Percentiles rank a stretch among this genome's conserved stretches.
These are phyloP conservation scores for Cryptocephalus moraei DNA, from an alignment of 2,888 invertebrate species.

Conservation along the genomic window DNA sequence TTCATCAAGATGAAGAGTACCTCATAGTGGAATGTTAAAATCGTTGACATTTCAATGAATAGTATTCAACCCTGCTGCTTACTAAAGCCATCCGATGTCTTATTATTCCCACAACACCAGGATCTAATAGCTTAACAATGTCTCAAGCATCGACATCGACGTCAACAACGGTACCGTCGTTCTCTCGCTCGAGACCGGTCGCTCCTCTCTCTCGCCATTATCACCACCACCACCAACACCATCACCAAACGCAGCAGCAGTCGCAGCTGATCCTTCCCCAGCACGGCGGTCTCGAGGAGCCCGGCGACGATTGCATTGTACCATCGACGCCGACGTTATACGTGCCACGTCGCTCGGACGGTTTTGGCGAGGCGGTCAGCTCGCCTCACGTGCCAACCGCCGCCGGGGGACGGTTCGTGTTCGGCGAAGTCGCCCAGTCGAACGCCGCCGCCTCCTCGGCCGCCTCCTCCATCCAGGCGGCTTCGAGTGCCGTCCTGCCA, in stretches of 20 bases:
- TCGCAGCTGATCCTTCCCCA: conserved; percentile 42
- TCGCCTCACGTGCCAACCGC: conserved; percentile 68
- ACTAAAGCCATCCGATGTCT: too few relatives aligned
- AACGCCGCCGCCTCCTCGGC: conserved; percentile 23
- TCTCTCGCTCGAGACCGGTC: conserved; percentile 43
- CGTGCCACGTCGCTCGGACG: conserved; percentile 72
- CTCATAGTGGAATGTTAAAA: too few relatives aligned
- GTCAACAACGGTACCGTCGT: conserved; percentile 38
- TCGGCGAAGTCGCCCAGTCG: conserved; percentile 39
- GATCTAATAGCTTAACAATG: conserved; percentile 27
- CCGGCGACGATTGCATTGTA: conserved; percentile 66
- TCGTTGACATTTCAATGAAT: too few relatives aligned
- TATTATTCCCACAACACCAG: conserved; percentile 3
- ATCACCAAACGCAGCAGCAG: conserved; percentile 20
- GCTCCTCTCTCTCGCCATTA: conserved; percentile 42
- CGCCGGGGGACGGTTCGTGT: conserved; percentile 51
- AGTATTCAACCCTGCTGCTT: too few relatives aligned
- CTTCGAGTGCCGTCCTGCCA: conserved; percentile 18
- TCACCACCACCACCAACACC: conserved; percentile 7
- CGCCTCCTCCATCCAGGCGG: neutral
- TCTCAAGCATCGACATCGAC: conserved; percentile 30
- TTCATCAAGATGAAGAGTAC: too few relatives aligned
- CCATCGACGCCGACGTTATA: conserved; percentile 84
- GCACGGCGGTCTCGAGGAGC: conserved; percentile 46
- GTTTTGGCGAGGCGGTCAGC: conserved; percentile 85